phyloP scores from a whole-genome alignment of 2,113 vertebrate genomes.

The Zosterops japonicus region DNA sequence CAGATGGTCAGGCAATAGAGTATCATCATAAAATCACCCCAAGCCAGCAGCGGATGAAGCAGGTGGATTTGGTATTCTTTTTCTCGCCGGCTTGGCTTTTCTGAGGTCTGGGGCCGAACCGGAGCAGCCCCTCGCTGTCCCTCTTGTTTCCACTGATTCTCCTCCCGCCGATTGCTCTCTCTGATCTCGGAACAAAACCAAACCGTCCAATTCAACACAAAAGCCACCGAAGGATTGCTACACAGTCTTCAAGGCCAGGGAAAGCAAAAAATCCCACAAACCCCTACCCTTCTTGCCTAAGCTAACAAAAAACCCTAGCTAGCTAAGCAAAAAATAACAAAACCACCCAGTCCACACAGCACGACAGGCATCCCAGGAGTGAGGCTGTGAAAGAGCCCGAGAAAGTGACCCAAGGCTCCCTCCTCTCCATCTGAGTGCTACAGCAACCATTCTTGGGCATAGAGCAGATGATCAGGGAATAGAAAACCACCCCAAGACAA shows the following conservation, averaged over 20 bases:
- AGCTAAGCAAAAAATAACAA: neutral
- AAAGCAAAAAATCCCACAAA: neutral
- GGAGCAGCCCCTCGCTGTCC: neutral
- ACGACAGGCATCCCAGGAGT: fast-evolving
- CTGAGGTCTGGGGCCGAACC: neutral
- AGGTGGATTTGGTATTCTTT: neutral
- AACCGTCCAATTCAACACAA: neutral
- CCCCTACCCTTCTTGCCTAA: neutral
- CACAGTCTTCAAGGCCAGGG: neutral
- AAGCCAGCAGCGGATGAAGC: neutral
- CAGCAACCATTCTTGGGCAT: neutral
- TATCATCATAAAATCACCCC: neutral
- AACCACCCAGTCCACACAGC: neutral
- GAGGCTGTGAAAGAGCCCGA: neutral
- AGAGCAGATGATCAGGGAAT: neutral
- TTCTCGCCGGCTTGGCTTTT: fast-evolving
- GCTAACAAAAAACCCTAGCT: neutral
- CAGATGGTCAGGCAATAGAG: neutral
- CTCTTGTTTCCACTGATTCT: neutral
- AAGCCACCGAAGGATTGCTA: neutral
- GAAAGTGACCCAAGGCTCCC: neutral
- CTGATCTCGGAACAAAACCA: neutral
- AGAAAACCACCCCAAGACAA: neutral
- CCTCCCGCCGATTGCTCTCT: fast-evolving
- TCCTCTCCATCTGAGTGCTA: too few relatives aligned